Evolutionary conservation across 2,888 invertebrate species (phyloP), one percentile per base, ranked within the genome.

Genomic region (Escarpia spicata): DNA sequence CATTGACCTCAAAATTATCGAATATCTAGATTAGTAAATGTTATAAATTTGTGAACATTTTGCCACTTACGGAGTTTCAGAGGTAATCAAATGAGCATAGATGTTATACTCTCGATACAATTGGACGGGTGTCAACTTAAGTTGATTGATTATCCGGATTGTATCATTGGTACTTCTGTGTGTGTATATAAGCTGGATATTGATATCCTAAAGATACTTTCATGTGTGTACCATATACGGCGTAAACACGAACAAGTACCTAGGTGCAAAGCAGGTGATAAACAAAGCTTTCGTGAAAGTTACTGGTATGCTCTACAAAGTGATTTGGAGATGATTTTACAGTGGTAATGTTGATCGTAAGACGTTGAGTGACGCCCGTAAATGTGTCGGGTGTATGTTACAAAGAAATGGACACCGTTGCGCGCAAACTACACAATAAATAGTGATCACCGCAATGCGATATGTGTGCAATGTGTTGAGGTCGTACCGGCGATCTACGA

Each of bases 261-360:
- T 19, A 75, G 15, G 19, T n/a, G 75, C 19, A 75, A 37, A 75
- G n/a, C 26, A 75, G 75, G 75, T 75, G 52, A 52, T 9, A 75
- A 75, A 75, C 26, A 75, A 19, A 75, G 75, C n/a, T 75, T 52
- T 52, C 4, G 12, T 52, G 52, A 52, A 52, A 52, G 12, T 12
- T 1, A 26, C 26, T 52, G 52, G 9, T 12, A 3, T 75, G 19
- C 26, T 75, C 75, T 6, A 75, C 75, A 75, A 75, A 75, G 19
- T 26, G 6, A n/a, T 75, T 75, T 19, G 26, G 26, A 2, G 75
- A 75, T 75, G 26, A 75, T 75, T 75, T 6, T 26, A 75, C 26
- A 75, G 75, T n/a, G n/a, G 75, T 75, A 75, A n/a, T n/a, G 75
- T 75, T 75, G 75, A 75, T 75, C 75, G 3, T 75, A 75, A 75